Base-by-base conservation (phyloP, 2,113 vertebrate species). In the Halcyon malimbica region DNA sequence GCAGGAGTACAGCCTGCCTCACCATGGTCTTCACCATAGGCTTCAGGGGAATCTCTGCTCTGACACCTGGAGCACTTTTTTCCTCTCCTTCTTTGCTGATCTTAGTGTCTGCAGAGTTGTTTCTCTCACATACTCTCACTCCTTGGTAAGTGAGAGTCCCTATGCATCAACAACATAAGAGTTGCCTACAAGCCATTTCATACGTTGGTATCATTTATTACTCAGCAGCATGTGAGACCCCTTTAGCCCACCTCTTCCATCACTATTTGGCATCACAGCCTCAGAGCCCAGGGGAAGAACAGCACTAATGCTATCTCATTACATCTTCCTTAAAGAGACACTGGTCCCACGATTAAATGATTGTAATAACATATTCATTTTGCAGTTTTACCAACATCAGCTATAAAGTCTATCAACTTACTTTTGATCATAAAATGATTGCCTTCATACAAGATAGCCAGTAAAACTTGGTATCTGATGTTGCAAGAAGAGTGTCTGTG, bases 321-420 rank as follows among this genome's bases (percentile, higher is more conserved):
- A 42, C 5, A 59, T 7, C 9, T 57, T 54, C 35, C 21, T 62
- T 29, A 23, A 50, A 57, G 4, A 53, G 23, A 5, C 21, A 10
- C 24, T 3, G 6, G 35, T 46, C 17, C 20, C 35, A 11, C 0
- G 1, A 24, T 9, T 11, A 20, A 8, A 2, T 6, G 10, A 65
- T n/a, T 75, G 10, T 3, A 57, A 28, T 5, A 31, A 35, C 26
- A 4, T 16, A 10, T 1, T 17, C 28, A 51, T 62, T 88, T 31
- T 65, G 25, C 12, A 64, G 20, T 5, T 33, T 19, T 81, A 63
- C 20, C 63, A 78, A 51, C 24, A 48, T 64, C 29, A 42, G 6
- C 48, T 69, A 23, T 50, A 24, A 76, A 71, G 12, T 57, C 24
- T n/a, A 23, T 71, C 28, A 68, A 8, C 35, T 39, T 78, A 31